These are phyloP conservation scores for Lutraria rhynchaena DNA, from an alignment of 1,140 invertebrate species.

Conservation along the genomic window DNA sequence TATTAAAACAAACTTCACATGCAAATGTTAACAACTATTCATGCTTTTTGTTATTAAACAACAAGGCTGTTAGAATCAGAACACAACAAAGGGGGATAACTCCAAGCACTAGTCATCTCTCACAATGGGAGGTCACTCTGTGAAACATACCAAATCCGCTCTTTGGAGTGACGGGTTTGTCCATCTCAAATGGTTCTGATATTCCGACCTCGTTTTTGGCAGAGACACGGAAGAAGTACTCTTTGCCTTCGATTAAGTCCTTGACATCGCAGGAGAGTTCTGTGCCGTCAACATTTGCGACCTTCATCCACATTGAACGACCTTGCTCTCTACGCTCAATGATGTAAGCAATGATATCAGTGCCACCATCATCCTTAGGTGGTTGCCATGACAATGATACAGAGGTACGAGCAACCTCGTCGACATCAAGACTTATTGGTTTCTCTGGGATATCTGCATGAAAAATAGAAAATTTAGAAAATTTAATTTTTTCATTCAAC, in stretches of 20 bases:
- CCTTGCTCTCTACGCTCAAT: conserved; percentile 97
- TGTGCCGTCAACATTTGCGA: conserved; percentile 61
- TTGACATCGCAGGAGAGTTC: conserved; percentile 64
- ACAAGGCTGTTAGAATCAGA: conserved; percentile 18
- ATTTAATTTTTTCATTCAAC: too few species aligned
- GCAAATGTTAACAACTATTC: too few species aligned
- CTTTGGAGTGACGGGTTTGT: conserved; percentile 82
- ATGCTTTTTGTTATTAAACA: not conserved
- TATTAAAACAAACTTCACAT: too few species aligned
- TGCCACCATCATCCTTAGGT: conserved; percentile 79
- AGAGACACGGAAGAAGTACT: conserved; percentile 96
- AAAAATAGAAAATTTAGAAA: too few species aligned
- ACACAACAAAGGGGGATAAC: conserved; percentile 45
- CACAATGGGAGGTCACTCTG: conserved; percentile 36
- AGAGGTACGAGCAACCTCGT: conserved; percentile 84
- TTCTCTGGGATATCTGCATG: conserved; percentile 67
- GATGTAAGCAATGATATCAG: conserved; percentile 90
- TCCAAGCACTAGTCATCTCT: conserved; percentile 45
- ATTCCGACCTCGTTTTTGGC: conserved; percentile 95
- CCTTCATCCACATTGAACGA: conserved; percentile 90
- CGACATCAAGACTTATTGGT: conserved; percentile 84
- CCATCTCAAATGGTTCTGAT: conserved; percentile 89
- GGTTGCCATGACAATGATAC: conserved; percentile 88
- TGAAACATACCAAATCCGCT: conserved; percentile 77
- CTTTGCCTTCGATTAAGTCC: conserved; percentile 92